Percentiles rank a stretch among this genome's conserved stretches.
phyloP scores from a whole-genome alignment of 2,113 vertebrate genomes.

The Spea bombifrons region DNA sequence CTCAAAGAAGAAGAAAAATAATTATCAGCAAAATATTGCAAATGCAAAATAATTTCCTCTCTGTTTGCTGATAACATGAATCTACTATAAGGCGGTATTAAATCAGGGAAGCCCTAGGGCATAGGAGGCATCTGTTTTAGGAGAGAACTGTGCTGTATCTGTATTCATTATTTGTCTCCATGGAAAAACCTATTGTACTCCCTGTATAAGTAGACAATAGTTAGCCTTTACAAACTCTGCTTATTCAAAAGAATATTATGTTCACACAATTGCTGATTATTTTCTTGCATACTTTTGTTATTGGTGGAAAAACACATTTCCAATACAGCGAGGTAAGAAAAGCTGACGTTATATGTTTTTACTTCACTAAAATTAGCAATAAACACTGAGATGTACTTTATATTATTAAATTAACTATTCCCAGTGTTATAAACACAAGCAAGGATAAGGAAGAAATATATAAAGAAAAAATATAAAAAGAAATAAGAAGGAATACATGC shows the following conservation, averaged over 20 bases:
- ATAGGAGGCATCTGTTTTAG: slow-evolving; percentile 14
- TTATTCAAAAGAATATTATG: slow-evolving; percentile 5
- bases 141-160: slow-evolving; percentile 1
- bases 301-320: slow-evolving; percentile 8
- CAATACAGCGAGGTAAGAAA: not conserved
- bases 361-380: not conserved
- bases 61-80: slow-evolving; percentile 7
- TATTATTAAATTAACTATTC: too few species aligned
- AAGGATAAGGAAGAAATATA: too few species aligned
- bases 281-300: slow-evolving; percentile 1
- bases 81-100: not conserved
- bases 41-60: slow-evolving; percentile 4
- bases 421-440: too few species aligned
- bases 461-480: too few species aligned
- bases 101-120: slow-evolving; percentile 2
- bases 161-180: slow-evolving; percentile 37
- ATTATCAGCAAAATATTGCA: not conserved
- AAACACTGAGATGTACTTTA: too few species aligned
- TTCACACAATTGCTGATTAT: slow-evolving; percentile 7
- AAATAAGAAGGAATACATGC: too few species aligned
- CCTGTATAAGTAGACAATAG: slow-evolving; percentile 18
- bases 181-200: slow-evolving; percentile 24
- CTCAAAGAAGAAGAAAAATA: not conserved
- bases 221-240: slow-evolving; percentile 11
- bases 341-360: slow-evolving; percentile 1